Evolutionary conservation across 2,888 invertebrate genomes (phyloP).

Genomic region (Drosophila testacea): DNA sequence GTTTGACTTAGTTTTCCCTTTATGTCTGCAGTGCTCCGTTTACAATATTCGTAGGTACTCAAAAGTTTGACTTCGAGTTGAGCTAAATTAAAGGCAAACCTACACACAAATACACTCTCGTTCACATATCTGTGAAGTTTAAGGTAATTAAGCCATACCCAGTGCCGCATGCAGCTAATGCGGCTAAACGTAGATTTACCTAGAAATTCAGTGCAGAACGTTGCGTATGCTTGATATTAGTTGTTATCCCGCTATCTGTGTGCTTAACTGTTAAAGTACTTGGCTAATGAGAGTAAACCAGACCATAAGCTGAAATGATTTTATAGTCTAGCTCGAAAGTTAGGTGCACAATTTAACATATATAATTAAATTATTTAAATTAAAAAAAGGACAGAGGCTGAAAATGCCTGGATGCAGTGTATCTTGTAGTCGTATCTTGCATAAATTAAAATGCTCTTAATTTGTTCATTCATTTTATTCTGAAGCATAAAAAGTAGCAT

Average conservation of each 20-base stretch:
- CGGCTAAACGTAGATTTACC: constrained; percentile 19
- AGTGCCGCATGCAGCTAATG: constrained; percentile 11
- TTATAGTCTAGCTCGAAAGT: neutral
- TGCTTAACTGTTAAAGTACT: constrained; percentile 29
- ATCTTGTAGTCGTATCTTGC: too few relatives aligned
- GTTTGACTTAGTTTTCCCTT: constrained; percentile 36
- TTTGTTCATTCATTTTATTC: too few relatives aligned
- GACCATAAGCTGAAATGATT: neutral
- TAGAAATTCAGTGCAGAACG: constrained; percentile 17
- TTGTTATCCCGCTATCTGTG: constrained; percentile 10
- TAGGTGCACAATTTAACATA: too few relatives aligned
- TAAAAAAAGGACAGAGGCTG: neutral
- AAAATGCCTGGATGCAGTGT: too few relatives aligned
- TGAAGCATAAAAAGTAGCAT: too few relatives aligned
- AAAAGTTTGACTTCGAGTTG: constrained; percentile 60
- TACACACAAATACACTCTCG: neutral
- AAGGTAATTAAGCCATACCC: constrained; percentile 45
- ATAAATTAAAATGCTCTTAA: too few relatives aligned
- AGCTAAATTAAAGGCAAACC: constrained; percentile 36
- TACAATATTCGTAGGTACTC: constrained; percentile 40
- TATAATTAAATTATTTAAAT: too few relatives aligned
- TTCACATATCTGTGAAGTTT: constrained; percentile 18
- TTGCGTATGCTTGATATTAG: constrained; percentile 48
- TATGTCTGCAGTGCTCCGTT: constrained; percentile 36
- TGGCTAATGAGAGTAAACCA: constrained; percentile 20